Conservation (phyloP, 2,888 invertebrate genomes). For the Torymus tubicola region DNA sequence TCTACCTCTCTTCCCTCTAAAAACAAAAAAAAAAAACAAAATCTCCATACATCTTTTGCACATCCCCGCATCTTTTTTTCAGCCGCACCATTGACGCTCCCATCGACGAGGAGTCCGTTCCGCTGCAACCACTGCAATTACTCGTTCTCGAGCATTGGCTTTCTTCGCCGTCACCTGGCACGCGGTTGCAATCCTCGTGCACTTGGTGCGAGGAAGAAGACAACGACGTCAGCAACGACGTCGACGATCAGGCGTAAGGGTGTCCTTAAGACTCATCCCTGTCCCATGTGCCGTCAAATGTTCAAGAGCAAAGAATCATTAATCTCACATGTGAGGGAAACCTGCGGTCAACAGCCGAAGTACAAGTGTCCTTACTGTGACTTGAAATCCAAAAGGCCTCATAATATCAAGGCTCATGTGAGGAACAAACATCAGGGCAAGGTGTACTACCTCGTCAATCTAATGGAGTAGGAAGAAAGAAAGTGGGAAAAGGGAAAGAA, state of each 20-base stretch:
- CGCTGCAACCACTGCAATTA: conserved; percentile 63
- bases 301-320: conserved; percentile 65
- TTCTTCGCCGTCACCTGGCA: conserved; percentile 63
- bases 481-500: too few relatives aligned
- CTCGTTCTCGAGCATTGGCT: conserved; percentile 59
- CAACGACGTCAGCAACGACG: too few relatives aligned
- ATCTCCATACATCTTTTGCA: conserved; percentile 6
- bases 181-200: conserved; percentile 59
- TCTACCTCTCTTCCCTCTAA: background rate
- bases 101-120: conserved; percentile 23
- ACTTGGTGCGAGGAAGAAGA: too few relatives aligned
- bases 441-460: conserved; percentile 58
- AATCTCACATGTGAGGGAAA: conserved; percentile 65
- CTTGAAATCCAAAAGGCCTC: conserved; percentile 56
- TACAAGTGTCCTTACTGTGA: conserved; percentile 67
- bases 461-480: conserved; percentile 17
- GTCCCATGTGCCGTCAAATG: conserved; percentile 42
- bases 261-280: conserved; percentile 17
- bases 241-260: conserved; percentile 5
- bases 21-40: background rate
- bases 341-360: conserved; percentile 67
- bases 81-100: background rate
- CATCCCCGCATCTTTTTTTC: conserved; percentile 24
- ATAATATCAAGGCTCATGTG: conserved; percentile 64
- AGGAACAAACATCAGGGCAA: conserved; percentile 57